phyloP scores from a whole-genome alignment of 2,113 vertebrate species.

The Tylochromis polylepis region DNA sequence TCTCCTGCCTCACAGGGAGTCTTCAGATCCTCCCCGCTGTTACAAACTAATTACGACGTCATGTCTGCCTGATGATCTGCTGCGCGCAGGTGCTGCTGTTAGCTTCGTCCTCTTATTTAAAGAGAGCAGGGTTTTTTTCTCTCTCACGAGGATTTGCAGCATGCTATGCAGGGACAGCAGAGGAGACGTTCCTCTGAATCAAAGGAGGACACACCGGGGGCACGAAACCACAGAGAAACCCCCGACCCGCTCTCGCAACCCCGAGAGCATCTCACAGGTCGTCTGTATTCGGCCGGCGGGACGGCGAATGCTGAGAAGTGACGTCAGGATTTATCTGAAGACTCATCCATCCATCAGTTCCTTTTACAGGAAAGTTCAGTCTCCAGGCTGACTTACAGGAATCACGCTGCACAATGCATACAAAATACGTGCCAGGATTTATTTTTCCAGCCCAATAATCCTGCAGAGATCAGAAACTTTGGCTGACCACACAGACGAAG shows the following conservation, averaged over 20 bases:
- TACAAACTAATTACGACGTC: background rate
- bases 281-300: background rate
- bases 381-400: background rate
- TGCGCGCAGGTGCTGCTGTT: background rate
- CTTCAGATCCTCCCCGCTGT: background rate
- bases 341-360: background rate
- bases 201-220: background rate
- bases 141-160: background rate
- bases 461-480: background rate
- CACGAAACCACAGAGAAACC: rapidly evolving
- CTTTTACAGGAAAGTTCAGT: background rate
- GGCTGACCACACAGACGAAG: background rate
- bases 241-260: background rate
- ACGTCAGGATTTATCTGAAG: background rate
- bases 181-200: background rate
- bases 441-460: background rate
- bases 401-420: background rate
- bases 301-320: background rate
- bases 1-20: background rate
- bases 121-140: background rate
- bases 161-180: background rate
- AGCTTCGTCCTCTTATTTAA: background rate
- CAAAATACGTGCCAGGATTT: background rate
- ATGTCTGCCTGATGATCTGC: background rate
- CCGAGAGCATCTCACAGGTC: background rate